A percentile compares a stretch with the other conserved stretches of the same genome.
These are phyloP conservation scores for Eumeta japonica DNA, from an alignment of 1,140 invertebrate genomes.

Conservation along the genomic window DNA sequence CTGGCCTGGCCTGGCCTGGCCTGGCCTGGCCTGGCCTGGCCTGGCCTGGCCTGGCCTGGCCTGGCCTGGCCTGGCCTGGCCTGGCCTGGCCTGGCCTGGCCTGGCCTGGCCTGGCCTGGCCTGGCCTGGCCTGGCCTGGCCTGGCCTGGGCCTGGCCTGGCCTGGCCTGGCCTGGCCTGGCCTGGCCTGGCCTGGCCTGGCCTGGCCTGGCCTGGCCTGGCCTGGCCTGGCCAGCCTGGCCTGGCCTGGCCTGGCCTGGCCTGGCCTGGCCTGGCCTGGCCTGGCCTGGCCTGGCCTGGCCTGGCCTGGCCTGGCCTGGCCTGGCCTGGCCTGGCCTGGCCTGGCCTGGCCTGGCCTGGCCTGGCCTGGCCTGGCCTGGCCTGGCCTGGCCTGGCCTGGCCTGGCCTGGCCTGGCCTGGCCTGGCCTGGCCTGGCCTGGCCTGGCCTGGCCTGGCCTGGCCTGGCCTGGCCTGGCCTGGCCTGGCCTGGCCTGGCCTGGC, in stretches of 20 bases:
- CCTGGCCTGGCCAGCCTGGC: too few species aligned
- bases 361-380: slow-evolving; percentile 1
- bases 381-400: slow-evolving; percentile 1
- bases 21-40: slow-evolving; percentile 3
- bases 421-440: slow-evolving; percentile 2
- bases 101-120: slow-evolving; percentile 3
- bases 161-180: slow-evolving; percentile 1
- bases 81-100: slow-evolving; percentile 3
- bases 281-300: slow-evolving; percentile 9
- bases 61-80: slow-evolving; percentile 3
- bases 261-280: slow-evolving; percentile 12
- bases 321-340: slow-evolving; percentile 1
- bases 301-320: slow-evolving; percentile 1
- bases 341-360: slow-evolving; percentile 1
- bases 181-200: slow-evolving; percentile 1
- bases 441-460: slow-evolving; percentile 3
- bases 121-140: slow-evolving; percentile 3
- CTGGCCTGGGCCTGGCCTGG: slow-evolving; percentile 1
- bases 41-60: slow-evolving; percentile 3
- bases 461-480: slow-evolving; percentile 3
- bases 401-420: slow-evolving; percentile 1
- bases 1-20: slow-evolving; percentile 3
- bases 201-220: slow-evolving; percentile 1
- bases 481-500: slow-evolving; percentile 3
- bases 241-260: slow-evolving; percentile 1